Conservation (phyloP, 2,797 vertebrate species). For the Enteromius anoplus region DNA sequence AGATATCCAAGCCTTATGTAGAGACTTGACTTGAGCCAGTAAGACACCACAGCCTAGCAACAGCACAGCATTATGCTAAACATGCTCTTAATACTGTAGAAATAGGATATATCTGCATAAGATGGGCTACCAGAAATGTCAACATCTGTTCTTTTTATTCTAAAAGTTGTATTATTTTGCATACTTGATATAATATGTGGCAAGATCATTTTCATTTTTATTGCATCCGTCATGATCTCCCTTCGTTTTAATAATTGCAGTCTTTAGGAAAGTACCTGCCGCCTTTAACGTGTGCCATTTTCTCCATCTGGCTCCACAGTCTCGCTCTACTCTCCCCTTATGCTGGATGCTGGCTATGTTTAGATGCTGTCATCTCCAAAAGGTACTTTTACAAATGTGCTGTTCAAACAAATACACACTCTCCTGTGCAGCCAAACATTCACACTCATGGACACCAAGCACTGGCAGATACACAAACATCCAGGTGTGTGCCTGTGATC, state of each 20-base stretch:
- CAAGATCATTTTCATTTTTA: not conserved
- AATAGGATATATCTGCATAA: not conserved
- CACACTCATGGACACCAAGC: conserved; percentile 3
- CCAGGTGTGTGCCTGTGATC: conserved; percentile 51
- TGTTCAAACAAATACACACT: conserved; percentile 30
- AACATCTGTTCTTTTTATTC: not conserved
- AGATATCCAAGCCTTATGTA: not conserved
- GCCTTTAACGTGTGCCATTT: not conserved
- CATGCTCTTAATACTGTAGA: not conserved
- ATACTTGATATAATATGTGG: not conserved
- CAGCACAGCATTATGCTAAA: not conserved
- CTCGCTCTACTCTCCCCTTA: not conserved
- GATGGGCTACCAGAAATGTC: not conserved
- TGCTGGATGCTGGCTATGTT: conserved; percentile 28
- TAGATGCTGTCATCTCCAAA: conserved; percentile 27
- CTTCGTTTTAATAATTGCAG: not conserved
- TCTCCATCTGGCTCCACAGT: conserved; percentile 5
- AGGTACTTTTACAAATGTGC: conserved; percentile 1
- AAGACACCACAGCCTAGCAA: not conserved
- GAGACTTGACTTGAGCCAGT: not conserved
- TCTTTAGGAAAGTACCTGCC: not conserved
- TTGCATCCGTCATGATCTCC: not conserved
- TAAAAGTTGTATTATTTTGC: not conserved
- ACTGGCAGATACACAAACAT: conserved; percentile 21
- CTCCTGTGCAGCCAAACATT: conserved; percentile 33